Evolutionary conservation across 2,797 vertebrate species (phyloP), one percentile per base, ranked within the genome.

Genomic region (Momotus momota): DNA sequence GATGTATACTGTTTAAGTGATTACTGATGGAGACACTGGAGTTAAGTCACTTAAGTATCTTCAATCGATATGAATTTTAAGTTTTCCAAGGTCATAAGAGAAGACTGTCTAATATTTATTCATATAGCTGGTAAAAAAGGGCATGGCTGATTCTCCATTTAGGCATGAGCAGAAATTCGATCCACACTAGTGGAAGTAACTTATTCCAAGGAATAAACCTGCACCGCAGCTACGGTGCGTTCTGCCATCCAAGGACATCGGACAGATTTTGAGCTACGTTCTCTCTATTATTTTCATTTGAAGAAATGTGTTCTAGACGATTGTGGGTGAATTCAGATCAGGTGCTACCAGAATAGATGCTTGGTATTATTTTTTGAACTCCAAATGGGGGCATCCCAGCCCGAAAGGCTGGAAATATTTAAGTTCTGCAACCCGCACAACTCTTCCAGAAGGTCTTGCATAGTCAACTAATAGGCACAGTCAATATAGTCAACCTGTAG

Each of bases 251-350:
- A 27, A 77, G 58, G 79, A 75, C 41, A 14, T 20, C 2, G 4
- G 49, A 81, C 27, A 69, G 33, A 66, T 93, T 94, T 70, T 75
- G 66, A 91, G 48, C n/a, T 79, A 26, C 19, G 15, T 48, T 48
- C 33, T 62, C 66, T 55, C 58, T 48, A 21, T 86, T 80, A 70
- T 55, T 94, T 80, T 55, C 10, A 27, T 73, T 74, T 66, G 35
- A 88, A 94, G 43, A 88, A 94, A 91, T 60, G 12, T 8, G 3
- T 91, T 94, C 45, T 65, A 91, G 77, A 61, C 84, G 57, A 85
- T 10, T 69, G 65, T 48, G 72, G 22, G n/a, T 88, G 54, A 92
- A 88, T 88, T 65, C 72, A 86, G 45, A 74, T 72, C 58, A 79
- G 75, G 43, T 55, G 33, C 72, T 91, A 91, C 57, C 46, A 75